A percentile compares a stretch with the other conserved stretches of the same genome.
Evolutionary conservation across 2,888 invertebrate genomes (phyloP).

Genomic region (Meiosimyza platycephala): DNA sequence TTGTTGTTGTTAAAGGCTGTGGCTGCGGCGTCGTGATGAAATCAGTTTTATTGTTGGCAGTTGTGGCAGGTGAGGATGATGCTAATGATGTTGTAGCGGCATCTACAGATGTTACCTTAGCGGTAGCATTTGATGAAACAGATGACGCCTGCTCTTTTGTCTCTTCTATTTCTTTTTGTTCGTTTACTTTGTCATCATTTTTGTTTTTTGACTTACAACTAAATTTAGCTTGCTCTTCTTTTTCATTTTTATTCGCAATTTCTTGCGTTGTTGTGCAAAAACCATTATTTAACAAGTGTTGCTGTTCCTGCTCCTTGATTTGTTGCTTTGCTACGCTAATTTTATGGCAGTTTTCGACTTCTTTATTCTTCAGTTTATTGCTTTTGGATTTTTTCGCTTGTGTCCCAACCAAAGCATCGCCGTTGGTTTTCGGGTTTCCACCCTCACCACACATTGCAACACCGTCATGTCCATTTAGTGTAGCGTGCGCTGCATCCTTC

Average conservation of each 20-base stretch:
- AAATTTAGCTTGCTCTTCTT: conserved; percentile 19
- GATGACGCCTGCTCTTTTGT: conserved; percentile 1
- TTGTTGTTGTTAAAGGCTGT: background rate
- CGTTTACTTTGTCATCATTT: background rate
- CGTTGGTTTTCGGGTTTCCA: conserved; percentile 18
- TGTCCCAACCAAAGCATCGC: conserved; percentile 1
- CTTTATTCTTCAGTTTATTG: conserved; percentile 40
- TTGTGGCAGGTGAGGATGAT: conserved; percentile 21
- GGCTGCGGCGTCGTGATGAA: background rate
- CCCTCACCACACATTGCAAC: background rate
- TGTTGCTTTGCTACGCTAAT: background rate
- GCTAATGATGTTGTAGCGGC: conserved; percentile 4
- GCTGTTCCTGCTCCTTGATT: background rate
- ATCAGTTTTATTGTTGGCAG: background rate
- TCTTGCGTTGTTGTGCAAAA: conserved; percentile 13
- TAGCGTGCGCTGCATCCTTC: conserved; percentile 9
- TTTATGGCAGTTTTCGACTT: conserved; percentile 28
- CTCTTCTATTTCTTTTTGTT: conserved; percentile 23
- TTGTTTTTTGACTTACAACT: conserved; percentile 13
- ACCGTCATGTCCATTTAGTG: conserved; percentile 43
- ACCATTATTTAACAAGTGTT: conserved; percentile 39
- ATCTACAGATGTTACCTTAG: background rate
- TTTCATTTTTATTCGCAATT: background rate
- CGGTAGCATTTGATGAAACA: conserved; percentile 8
- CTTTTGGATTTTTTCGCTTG: conserved; percentile 43